phyloP scores from a whole-genome alignment of 2,888 invertebrate species.

The Hoplodrina blanda region DNA sequence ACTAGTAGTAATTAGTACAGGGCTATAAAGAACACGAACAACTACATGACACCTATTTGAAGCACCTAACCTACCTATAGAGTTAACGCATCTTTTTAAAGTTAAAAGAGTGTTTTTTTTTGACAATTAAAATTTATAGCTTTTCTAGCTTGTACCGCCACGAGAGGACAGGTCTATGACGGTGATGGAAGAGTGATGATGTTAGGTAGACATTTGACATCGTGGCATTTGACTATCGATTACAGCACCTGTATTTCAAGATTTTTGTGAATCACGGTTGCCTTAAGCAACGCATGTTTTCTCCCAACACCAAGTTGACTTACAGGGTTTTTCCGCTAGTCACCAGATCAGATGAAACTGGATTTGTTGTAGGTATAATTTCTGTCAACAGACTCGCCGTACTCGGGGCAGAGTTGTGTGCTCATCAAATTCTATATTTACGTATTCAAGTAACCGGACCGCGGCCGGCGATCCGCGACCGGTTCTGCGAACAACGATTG shows the following conservation, averaged over 20 bases:
- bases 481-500: constrained; percentile 41
- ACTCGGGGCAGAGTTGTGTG: constrained; percentile 37
- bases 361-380: constrained; percentile 56
- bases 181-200: background rate
- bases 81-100: too few relatives aligned
- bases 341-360: constrained; percentile 41
- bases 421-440: constrained; percentile 63
- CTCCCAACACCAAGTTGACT: constrained; percentile 10
- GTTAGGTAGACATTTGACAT: constrained; percentile 5
- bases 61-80: too few relatives aligned
- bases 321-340: constrained; percentile 49
- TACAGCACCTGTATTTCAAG: constrained; percentile 36
- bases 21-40: constrained; percentile 32
- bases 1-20: constrained; percentile 30
- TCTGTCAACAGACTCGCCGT: constrained; percentile 40
- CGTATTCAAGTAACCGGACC: constrained; percentile 53
- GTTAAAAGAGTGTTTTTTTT: too few relatives aligned
- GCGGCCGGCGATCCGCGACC: constrained; percentile 33
- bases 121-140: too few relatives aligned
- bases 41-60: background rate
- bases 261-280: constrained; percentile 44
- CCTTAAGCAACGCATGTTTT: constrained; percentile 32
- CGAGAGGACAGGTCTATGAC: background rate
- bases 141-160: too few relatives aligned
- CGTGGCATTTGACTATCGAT: constrained; percentile 9